Evolutionary conservation across 2,888 invertebrate genomes (phyloP).

Genomic region (Noctua janthina): DNA sequence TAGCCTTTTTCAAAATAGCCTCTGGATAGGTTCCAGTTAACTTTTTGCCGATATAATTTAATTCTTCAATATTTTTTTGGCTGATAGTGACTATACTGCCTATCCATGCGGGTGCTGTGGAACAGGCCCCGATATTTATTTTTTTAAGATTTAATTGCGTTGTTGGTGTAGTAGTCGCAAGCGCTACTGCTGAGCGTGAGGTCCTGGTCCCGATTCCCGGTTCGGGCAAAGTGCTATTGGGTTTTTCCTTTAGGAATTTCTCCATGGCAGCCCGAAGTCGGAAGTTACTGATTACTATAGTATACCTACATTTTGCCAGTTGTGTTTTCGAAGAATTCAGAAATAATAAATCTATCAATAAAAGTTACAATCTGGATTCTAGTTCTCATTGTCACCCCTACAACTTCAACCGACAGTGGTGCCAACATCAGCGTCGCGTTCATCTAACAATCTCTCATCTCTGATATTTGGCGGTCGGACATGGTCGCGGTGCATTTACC

Average conservation of each 20-base stretch:
- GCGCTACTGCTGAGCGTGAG: not conserved
- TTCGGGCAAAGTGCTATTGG: not conserved
- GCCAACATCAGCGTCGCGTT: conserved; percentile 43
- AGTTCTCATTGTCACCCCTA: conserved; percentile 20
- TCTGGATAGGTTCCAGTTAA: not conserved
- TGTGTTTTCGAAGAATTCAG: not conserved
- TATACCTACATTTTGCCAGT: not conserved
- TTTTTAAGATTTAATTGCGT: not conserved
- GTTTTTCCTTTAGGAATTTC: not conserved
- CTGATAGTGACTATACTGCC: not conserved
- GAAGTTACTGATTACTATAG: not conserved
- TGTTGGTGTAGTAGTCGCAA: not conserved
- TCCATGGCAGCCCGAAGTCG: too few species aligned
- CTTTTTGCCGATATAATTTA: not conserved
- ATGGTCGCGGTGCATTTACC: conserved; percentile 34
- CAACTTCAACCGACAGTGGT: not conserved
- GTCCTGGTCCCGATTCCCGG: not conserved
- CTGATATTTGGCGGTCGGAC: conserved; percentile 62
- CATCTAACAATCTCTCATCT: conserved; percentile 41
- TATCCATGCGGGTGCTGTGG: not conserved
- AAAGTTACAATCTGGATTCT: not conserved
- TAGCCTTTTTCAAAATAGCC: not conserved
- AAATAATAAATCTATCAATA: not conserved
- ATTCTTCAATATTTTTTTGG: not conserved
- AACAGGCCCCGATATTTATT: not conserved